Conservation (phyloP, 2,888 invertebrate genomes). For the Dilophus febrilis region DNA sequence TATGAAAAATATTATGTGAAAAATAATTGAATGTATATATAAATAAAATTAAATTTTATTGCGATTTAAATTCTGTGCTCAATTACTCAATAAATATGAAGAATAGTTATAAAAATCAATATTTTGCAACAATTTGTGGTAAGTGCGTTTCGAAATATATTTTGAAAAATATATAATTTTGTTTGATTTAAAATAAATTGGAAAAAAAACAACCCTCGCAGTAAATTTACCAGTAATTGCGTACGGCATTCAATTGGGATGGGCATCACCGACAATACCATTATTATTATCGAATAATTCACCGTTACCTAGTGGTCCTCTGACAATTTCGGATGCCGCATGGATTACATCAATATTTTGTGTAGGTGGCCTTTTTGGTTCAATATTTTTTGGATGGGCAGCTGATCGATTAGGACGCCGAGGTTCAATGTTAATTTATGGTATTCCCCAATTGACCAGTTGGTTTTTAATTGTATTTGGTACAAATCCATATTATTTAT, state of each 20-base stretch:
- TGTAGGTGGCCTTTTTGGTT: conserved; percentile 8
- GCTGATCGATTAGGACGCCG: conserved; percentile 7
- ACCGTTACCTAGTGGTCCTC: conserved; percentile 20
- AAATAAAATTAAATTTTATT: too few relatives aligned
- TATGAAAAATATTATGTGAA: too few relatives aligned
- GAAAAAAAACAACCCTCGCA: too few relatives aligned
- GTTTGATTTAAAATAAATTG: too few relatives aligned
- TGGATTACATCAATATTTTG: conserved; percentile 6
- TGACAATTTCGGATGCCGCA: conserved; percentile 12
- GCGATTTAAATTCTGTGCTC: too few relatives aligned
- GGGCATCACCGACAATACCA: conserved; percentile 25
- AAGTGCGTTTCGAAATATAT: too few relatives aligned
- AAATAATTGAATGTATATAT: too few relatives aligned
- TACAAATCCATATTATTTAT: background rate
- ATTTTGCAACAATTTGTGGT: conserved; percentile 23
- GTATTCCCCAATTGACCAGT: too few relatives aligned
- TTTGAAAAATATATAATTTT: too few relatives aligned
- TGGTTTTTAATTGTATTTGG: background rate
- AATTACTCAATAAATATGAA: too few relatives aligned
- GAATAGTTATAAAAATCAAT: too few relatives aligned
- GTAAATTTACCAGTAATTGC: background rate
- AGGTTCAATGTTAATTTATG: conserved; percentile 1
- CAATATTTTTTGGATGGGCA: conserved; percentile 6
- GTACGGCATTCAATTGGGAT: conserved; percentile 15
- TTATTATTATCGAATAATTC: conserved; percentile 19